Conservation (phyloP, 2,113 vertebrate genomes). For the Prochilodus magdalenae region DNA sequence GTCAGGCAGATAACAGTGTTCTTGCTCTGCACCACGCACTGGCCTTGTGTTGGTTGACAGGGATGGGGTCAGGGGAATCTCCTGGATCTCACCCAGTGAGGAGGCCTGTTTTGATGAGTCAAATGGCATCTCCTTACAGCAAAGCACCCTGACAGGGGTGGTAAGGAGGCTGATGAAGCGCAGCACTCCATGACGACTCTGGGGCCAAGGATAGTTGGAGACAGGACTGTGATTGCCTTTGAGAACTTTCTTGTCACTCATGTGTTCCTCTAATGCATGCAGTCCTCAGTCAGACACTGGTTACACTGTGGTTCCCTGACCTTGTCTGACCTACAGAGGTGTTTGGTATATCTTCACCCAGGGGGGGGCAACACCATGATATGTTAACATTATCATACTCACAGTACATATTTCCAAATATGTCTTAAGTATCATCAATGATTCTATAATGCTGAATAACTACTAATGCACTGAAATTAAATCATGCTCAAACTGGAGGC, state of each 20-base stretch:
- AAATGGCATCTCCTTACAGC: constrained; percentile 58
- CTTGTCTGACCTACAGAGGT: too few relatives aligned
- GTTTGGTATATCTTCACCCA: too few relatives aligned
- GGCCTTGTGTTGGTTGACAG: constrained; percentile 35
- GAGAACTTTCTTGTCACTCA: not conserved
- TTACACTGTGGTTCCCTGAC: too few relatives aligned
- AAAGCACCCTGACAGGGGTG: constrained; percentile 55
- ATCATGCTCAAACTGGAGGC: too few relatives aligned
- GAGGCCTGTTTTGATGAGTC: constrained; percentile 54
- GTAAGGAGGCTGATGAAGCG: constrained; percentile 62
- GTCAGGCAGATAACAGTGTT: constrained; percentile 23
- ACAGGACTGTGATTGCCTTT: not conserved
- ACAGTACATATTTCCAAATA: too few relatives aligned
- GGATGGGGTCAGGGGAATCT: constrained; percentile 42
- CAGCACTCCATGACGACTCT: constrained; percentile 1
- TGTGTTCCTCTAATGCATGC: not conserved
- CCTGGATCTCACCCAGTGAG: constrained; percentile 47
- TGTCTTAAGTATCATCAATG: too few relatives aligned
- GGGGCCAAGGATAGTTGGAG: constrained; percentile 8
- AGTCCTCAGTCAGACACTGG: not conserved
- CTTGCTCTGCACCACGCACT: not conserved
- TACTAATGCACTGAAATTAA: too few relatives aligned
- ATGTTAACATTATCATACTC: too few relatives aligned
- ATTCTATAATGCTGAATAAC: too few relatives aligned
- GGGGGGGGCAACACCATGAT: too few relatives aligned